phyloP scores from a whole-genome alignment of 2,797 vertebrate species.

The Brachymystax lenok region DNA sequence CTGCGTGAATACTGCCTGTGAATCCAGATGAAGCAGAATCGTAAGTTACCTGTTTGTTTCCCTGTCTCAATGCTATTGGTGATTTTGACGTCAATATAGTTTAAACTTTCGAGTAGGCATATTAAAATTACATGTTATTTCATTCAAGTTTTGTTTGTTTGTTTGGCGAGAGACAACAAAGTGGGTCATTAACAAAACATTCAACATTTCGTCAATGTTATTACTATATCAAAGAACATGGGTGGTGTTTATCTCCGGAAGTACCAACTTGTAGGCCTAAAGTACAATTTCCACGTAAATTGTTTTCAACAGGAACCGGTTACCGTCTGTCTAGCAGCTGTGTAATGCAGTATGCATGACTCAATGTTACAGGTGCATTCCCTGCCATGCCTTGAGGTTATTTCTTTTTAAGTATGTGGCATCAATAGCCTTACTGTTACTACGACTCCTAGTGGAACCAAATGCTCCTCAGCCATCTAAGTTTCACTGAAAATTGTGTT shows the following conservation, averaged over 20 bases:
- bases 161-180: neutral
- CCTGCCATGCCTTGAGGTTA: conserved; percentile 5
- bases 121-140: neutral
- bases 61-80: neutral
- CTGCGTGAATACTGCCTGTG: neutral
- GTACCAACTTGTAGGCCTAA: neutral
- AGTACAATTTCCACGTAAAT: neutral
- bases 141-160: no score
- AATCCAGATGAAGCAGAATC: neutral
- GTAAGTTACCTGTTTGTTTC: neutral
- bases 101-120: neutral
- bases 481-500: neutral
- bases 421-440: neutral
- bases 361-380: neutral
- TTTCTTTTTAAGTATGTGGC: neutral
- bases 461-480: neutral
- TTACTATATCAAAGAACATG: neutral
- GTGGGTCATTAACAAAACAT: neutral
- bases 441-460: neutral
- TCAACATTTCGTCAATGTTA: neutral
- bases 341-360: neutral
- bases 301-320: neutral
- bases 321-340: neutral
- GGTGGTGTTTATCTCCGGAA: neutral
- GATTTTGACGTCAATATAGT: neutral